Percentiles rank a stretch among this genome's conserved stretches.
phyloP scores from a whole-genome alignment of 2,888 invertebrate genomes.

The Metallyticus violacea region DNA sequence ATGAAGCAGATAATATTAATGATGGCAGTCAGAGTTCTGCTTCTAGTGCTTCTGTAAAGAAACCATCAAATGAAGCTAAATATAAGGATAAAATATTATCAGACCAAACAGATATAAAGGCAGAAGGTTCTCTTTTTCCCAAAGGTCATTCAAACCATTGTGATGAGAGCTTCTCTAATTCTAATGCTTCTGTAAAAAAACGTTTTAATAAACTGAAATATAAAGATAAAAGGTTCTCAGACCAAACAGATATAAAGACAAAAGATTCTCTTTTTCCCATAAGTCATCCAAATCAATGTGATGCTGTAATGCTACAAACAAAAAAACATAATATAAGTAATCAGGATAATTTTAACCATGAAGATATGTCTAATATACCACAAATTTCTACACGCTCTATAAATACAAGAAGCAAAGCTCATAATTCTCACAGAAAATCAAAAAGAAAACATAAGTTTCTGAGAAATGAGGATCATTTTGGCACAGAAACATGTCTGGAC shows the following conservation, averaged over 20 bases:
- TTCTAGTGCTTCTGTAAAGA: not conserved
- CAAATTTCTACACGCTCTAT: not conserved
- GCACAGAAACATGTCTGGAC: not conserved
- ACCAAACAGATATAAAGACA: not conserved
- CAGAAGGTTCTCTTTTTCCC: too few species aligned
- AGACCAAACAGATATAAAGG: too few species aligned
- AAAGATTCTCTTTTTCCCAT: too few species aligned
- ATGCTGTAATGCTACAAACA: not conserved
- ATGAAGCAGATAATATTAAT: not conserved
- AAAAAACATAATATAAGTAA: not conserved
- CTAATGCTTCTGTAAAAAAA: not conserved
- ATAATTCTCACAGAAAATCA: not conserved
- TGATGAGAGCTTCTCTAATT: not conserved
- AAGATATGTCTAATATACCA: not conserved
- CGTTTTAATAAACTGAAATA: not conserved
- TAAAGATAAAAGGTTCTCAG: not conserved
- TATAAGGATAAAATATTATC: not conserved
- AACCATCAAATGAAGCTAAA: not conserved
- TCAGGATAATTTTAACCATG: not conserved
- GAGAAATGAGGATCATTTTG: not conserved
- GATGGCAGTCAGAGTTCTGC: not conserved
- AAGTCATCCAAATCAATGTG: not conserved
- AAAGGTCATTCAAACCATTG: not conserved
- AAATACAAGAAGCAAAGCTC: not conserved
- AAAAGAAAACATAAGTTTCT: not conserved